These are phyloP conservation scores for Sipha maydis DNA, from an alignment of 2,888 invertebrate genomes.

Conservation along the genomic window DNA sequence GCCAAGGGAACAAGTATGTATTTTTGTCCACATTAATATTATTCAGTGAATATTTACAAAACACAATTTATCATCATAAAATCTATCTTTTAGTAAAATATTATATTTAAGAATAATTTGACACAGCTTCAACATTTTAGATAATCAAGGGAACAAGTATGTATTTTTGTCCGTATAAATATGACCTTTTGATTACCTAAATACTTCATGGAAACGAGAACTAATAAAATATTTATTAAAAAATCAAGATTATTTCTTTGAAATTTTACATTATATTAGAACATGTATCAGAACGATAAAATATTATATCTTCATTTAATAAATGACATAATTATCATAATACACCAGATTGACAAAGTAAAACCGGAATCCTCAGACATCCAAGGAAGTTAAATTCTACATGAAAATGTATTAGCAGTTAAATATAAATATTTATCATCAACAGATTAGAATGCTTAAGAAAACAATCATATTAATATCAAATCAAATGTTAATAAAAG, in stretches of 20 bases:
- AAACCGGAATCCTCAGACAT: background rate
- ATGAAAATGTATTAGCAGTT: background rate
- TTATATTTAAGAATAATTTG: background rate
- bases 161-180: conserved; percentile 40
- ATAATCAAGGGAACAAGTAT: conserved; percentile 58
- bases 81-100: background rate
- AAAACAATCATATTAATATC: background rate
- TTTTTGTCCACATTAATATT: conserved; percentile 4
- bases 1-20: conserved; percentile 56
- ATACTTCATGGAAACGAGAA: background rate
- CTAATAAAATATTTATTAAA: background rate
- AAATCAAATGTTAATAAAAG: background rate
- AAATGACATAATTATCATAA: conserved; percentile 13
- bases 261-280: background rate
- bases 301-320: background rate
- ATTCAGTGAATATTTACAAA: conserved; percentile 9
- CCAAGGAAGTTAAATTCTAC: conserved; percentile 11
- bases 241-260: background rate
- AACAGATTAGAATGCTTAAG: background rate
- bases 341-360: background rate
- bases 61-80: conserved; percentile 39
- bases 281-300: background rate
- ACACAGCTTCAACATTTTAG: conserved; percentile 35
- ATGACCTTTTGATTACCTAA: conserved; percentile 1
- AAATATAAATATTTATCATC: background rate